Evolutionary conservation across 1,140 invertebrate species (phyloP), one percentile per base, ranked within the genome.

Genomic region (Leguminivora glycinivorella): DNA sequence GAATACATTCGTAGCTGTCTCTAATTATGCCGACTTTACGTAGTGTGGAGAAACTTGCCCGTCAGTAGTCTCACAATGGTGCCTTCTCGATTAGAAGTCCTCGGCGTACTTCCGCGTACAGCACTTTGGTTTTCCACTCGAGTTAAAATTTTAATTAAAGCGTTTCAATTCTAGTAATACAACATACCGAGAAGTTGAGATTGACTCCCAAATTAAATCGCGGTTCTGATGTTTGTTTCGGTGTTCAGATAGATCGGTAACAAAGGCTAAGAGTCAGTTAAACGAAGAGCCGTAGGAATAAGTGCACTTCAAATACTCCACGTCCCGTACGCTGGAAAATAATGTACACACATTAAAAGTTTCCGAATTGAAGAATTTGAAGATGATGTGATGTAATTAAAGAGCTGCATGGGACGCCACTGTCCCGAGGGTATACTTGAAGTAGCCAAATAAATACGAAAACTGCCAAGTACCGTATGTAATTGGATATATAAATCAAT

Each of bases 281-380:
- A 76, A 81, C 75, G 77, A 79, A 74, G 70, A 81, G 72, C 77
- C 73, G 79, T 87, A 79, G 80, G 77, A 70, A 68, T 76, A 74
- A 89, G 87, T 69, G 80, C 70, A 79, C 83, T 89, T 76, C 76
- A 85, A 82, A 78, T 77, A 79, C 77, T 83, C 74, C 67, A 75
- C 81, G 74, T 79, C 67, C 80, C 79, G 80, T n/a, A n/a, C n/a
- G n/a, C 79, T 77, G 78, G 83, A 83, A 82, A 80, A 85, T 63
- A 29, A 84, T 77, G 84, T 84, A 85, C 81, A 88, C 83, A 90
- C 86, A 88, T 88, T 89, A 85, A 88, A 91, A 89, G 79, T 89
- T 89, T 79, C 75, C 76, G 78, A 85, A 83, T 83, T 84, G 82
- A 80, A 87, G 78, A 79, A 85, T 82, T 83, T 84, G 82, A 80